Evolutionary conservation across 2,797 vertebrate genomes (phyloP).

Genomic region (Lepidocolaptes lacrymiger): DNA sequence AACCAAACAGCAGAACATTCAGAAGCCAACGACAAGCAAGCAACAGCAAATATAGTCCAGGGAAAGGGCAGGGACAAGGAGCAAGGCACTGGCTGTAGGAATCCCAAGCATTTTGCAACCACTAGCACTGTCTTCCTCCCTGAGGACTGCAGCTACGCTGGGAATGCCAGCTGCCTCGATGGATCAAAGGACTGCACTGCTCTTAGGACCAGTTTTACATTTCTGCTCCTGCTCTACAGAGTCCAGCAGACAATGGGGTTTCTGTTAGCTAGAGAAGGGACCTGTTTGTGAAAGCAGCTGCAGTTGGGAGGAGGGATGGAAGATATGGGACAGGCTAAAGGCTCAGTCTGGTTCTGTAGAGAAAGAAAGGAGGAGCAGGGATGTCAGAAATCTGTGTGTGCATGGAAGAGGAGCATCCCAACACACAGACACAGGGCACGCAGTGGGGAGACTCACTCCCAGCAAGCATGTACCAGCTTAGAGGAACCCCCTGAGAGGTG

Average conservation of each 20-base stretch:
- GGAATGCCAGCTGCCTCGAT: not conserved
- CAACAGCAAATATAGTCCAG: not conserved
- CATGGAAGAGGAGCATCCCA: not conserved
- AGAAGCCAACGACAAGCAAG: not conserved
- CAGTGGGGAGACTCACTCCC: not conserved
- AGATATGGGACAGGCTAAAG: not conserved
- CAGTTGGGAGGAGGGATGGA: not conserved
- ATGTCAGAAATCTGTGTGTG: not conserved
- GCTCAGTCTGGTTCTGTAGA: not conserved
- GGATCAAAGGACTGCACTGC: constrained; percentile 27
- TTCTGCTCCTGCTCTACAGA: constrained; percentile 19
- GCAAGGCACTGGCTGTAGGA: constrained; percentile 9
- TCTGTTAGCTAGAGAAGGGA: constrained; percentile 37
- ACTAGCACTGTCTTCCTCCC: constrained; percentile 12
- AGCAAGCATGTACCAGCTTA: not conserved
- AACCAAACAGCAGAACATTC: not conserved
- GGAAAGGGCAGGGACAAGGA: not conserved
- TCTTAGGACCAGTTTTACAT: not conserved
- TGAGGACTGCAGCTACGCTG: not conserved
- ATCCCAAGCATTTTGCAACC: constrained; percentile 50
- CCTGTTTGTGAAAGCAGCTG: constrained; percentile 16
- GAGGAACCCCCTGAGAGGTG: not conserved
- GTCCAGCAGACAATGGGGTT: constrained; percentile 2
- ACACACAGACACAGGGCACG: not conserved
- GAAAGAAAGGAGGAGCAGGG: not conserved